Evolutionary conservation across 2,113 vertebrate genomes (phyloP).

Genomic region (Pantherophis guttatus): DNA sequence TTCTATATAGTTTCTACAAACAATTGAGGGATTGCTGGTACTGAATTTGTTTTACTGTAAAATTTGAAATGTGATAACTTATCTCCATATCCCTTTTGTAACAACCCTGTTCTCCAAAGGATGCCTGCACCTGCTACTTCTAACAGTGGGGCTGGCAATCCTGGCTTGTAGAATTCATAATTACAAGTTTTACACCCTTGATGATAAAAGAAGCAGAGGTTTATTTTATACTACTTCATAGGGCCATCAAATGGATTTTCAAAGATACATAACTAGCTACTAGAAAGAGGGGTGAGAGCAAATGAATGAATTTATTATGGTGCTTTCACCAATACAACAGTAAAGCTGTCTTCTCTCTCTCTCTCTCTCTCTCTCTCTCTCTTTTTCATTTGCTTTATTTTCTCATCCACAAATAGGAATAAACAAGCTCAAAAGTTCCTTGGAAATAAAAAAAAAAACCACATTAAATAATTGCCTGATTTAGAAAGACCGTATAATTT

Average conservation of each 20-base stretch:
- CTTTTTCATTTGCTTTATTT: neutral
- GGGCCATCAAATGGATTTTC: slow-evolving; percentile 37
- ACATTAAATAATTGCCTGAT: neutral
- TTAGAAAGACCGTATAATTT: neutral
- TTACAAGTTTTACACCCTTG: slow-evolving; percentile 61
- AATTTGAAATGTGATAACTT: neutral
- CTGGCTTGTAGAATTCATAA: slow-evolving; percentile 75
- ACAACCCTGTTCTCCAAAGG: slow-evolving; percentile 29
- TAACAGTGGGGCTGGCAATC: slow-evolving; percentile 52
- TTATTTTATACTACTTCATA: slow-evolving; percentile 49
- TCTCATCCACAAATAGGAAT: neutral
- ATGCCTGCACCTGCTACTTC: slow-evolving; percentile 50
- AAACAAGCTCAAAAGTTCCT: neutral
- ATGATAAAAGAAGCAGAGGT: slow-evolving; percentile 65
- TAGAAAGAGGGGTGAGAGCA: neutral
- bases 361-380: neutral
- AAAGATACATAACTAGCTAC: neutral
- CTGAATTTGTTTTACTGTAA: neutral
- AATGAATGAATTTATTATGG: neutral
- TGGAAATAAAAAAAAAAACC: neutral
- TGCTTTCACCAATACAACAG: neutral
- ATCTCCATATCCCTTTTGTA: neutral
- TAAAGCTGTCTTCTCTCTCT: neutral
- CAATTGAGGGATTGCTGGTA: no score
- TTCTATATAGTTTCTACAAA: neutral